These are phyloP conservation scores for Chrysemys picta DNA, from an alignment of 2,113 vertebrate species.

Conservation along the genomic window DNA sequence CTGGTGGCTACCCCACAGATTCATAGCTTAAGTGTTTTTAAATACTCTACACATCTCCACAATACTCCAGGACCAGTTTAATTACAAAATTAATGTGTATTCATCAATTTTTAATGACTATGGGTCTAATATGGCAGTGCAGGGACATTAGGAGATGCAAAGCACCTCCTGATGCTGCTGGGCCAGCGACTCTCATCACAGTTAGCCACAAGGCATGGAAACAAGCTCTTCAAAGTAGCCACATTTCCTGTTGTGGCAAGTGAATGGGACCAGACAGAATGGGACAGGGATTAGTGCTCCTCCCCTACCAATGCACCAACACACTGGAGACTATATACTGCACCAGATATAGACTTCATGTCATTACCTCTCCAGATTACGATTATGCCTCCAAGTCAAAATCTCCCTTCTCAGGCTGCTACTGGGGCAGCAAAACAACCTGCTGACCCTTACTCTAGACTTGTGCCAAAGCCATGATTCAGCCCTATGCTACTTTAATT, in stretches of 20 bases:
- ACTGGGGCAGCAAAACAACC: conserved; percentile 54
- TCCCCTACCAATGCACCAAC: background rate
- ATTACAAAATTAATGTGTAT: background rate
- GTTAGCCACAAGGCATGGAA: background rate
- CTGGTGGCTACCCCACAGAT: conserved; percentile 45
- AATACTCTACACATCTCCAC: conserved; percentile 38
- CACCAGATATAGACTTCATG: conserved; percentile 52
- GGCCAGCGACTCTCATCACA: background rate
- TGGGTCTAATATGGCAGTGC: background rate
- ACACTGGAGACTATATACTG: conserved; percentile 45
- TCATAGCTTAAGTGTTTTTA: conserved; percentile 49
- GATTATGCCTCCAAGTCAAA: background rate
- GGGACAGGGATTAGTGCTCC: background rate
- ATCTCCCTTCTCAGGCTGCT: conserved; percentile 46
- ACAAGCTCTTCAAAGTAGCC: background rate
- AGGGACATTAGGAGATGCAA: background rate
- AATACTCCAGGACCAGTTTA: background rate
- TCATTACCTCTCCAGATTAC: background rate
- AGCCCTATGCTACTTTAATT: conserved; percentile 41
- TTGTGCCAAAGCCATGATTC: conserved; percentile 11
- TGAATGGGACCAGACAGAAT: background rate
- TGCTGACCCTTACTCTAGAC: conserved; percentile 17
- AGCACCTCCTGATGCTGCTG: background rate
- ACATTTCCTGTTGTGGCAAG: background rate
- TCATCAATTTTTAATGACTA: background rate